Evolutionary conservation across 2,113 vertebrate genomes (phyloP), one percentile per base, ranked within the genome.

Genomic region (Dipodomys stephensi): DNA sequence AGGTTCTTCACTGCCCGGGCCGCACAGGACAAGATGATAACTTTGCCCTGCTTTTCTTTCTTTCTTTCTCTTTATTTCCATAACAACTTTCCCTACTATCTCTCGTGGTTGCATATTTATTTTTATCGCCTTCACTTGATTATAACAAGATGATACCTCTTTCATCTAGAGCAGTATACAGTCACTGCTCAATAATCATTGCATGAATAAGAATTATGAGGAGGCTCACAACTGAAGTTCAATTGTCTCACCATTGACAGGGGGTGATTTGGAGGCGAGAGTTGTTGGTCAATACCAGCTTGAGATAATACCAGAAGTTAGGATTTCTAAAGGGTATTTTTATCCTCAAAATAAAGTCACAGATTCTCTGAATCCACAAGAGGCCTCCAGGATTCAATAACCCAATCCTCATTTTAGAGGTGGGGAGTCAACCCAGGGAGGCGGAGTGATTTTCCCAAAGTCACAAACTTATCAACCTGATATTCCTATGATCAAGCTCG

Each of bases 361-460:
- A 76, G 91, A 32, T 93, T 68, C 71, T 85, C 65, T 86, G 49
- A 49, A 83, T 65, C 73, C 60, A 79, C 10, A 62, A 46, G 82
- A 20, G 57, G 67, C 32, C 35, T 77, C 91, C 53, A 32, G 79
- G 74, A 73, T 85, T 71, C n/a, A 28, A 16, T 65, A 88, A 53
- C 16, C 19, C n/a, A 86, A 11, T 49, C 8, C 32, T 83, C 30
- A 25, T 87, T 62, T 83, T 73, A 87, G n/a, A 77, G 35, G 62
- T 35, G 25, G 83, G 3, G 65, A 68, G 64, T 10, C 49, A 49
- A 3, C 39, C 57, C 32, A 65, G 73, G 73, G 78, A 74, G 7
- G 23, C 25, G 35, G 62, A 73, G n/a, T 10, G 46, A 64, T 35
- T 87, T 57, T 7, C 35, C 20, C 13, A 20, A 76, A 69, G 53